phyloP scores from a whole-genome alignment of 2,888 invertebrate species.

The Helleia helle region DNA sequence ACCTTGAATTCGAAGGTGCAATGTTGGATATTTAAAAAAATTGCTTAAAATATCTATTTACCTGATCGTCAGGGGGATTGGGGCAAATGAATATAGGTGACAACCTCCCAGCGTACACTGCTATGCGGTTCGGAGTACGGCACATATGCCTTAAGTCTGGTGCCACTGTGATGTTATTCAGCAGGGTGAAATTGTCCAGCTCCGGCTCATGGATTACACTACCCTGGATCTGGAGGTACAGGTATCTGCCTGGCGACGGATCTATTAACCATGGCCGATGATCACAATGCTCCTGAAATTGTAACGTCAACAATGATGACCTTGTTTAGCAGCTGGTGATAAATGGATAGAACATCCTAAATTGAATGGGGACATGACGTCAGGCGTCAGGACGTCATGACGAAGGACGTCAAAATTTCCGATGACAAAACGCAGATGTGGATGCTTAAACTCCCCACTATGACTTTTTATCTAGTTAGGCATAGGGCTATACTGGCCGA shows the following conservation, averaged over 20 bases:
- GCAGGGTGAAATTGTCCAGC: slow-evolving; percentile 63
- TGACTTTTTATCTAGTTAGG: no score
- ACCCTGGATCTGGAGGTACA: slow-evolving; percentile 86
- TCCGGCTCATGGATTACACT: slow-evolving; percentile 67
- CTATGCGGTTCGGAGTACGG: slow-evolving; percentile 84
- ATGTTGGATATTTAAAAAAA: no score
- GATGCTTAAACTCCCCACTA: no score
- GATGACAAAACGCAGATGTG: no score
- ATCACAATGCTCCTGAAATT: slow-evolving; percentile 83
- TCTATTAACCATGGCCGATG: slow-evolving; percentile 87
- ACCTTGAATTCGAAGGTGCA: no score
- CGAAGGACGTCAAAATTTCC: no score
- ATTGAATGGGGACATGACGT: no score
- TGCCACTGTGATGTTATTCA: slow-evolving; percentile 73
- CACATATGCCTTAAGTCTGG: slow-evolving; percentile 76
- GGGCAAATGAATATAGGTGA: slow-evolving; percentile 76
- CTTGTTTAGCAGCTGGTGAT: no score
- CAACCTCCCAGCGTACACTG: slow-evolving; percentile 82
- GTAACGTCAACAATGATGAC: background rate
- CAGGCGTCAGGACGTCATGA: no score
- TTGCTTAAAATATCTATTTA: no score
- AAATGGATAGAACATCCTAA: no score
- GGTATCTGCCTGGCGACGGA: slow-evolving; percentile 81
- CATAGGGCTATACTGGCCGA: no score
- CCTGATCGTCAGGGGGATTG: slow-evolving; percentile 51